phyloP scores from a whole-genome alignment of 2,797 vertebrate genomes.

The Tiaroga cobitis region DNA sequence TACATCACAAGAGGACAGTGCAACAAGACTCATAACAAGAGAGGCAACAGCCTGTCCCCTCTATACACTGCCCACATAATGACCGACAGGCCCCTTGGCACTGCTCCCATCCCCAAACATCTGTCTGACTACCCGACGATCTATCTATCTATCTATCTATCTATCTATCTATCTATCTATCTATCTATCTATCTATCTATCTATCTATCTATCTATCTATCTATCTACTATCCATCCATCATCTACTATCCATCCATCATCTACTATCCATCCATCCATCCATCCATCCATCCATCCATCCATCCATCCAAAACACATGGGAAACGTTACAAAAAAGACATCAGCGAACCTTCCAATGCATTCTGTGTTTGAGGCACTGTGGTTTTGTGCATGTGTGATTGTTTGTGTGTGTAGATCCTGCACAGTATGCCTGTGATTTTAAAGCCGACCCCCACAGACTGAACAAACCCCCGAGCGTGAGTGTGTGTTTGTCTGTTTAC shows the following conservation, averaged over 20 bases:
- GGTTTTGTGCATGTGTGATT: background rate
- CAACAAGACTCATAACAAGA: constrained; percentile 42
- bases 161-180: too few species aligned
- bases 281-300: background rate
- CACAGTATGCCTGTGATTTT: constrained; percentile 19
- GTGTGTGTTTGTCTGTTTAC: constrained; percentile 26
- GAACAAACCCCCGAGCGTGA: background rate
- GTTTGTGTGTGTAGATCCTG: constrained; percentile 11
- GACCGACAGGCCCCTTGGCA: constrained; percentile 41
- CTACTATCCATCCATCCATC: too few species aligned
- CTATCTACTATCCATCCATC: too few species aligned
- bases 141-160: too few species aligned
- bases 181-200: too few species aligned
- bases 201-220: too few species aligned
- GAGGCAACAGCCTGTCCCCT: constrained; percentile 43
- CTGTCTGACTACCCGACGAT: constrained; percentile 9
- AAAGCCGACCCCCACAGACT: constrained; percentile 7
- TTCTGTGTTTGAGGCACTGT: background rate
- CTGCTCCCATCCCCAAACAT: constrained; percentile 45
- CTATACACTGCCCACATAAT: constrained; percentile 37
- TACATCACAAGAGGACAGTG: constrained; percentile 52
- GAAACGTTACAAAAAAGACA: background rate
- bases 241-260: too few species aligned
- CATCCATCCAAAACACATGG: background rate
- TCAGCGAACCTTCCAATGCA: background rate